Evolutionary conservation across 2,113 vertebrate genomes (phyloP), one percentile per base, ranked within the genome.

Genomic region (Coracopsis vasa): DNA sequence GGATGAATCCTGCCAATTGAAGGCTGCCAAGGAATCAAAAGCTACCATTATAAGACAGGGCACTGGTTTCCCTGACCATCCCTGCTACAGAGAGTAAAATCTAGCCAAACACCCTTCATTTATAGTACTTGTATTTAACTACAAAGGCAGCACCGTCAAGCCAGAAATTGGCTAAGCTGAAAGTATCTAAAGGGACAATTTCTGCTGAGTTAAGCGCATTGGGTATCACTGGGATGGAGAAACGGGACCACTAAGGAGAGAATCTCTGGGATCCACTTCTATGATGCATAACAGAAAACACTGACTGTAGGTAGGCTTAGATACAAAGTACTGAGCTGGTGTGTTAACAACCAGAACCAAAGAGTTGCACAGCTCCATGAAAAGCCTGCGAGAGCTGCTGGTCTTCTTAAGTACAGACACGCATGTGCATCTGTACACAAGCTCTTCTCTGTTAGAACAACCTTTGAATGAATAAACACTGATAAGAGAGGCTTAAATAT

Each of bases 391-490:
- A 80, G 31, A 50, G 41, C 60, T 7, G 9, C 58, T 80, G 69
- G 61, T 71, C 60, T 91, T 86, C 69, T 65, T n/a, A 65, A 64
- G 77, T 50, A 48, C 47, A 61, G 73, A 44, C 66, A 47, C 25
- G 47, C 24, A 51, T 41, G 53, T 81, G 61, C 53, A 87, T 86
- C 80, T 88, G 65, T 86, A 61, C 51, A 54, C 53, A 74, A 93
- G 80, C 41, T 79, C 53, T 89, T 48, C 77, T 75, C 70, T 82
- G 8, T 79, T 81, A 80, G 70, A 69, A 47, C 73, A 79, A 73
- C 60, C 70, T 85, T 25, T 58, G 83, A 82, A 95, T 96, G 95
- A 89, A 87, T 91, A 97, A 96, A 96, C 73, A 96, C 56, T 66
- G 96, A 94, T 96, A 96, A 96, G 84, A 89, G 58, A 21, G 0